Percentiles rank a stretch among this genome's conserved stretches.
Evolutionary conservation across 2,888 invertebrate genomes (phyloP).

Genomic region (Hydroisotoma schaefferi): DNA sequence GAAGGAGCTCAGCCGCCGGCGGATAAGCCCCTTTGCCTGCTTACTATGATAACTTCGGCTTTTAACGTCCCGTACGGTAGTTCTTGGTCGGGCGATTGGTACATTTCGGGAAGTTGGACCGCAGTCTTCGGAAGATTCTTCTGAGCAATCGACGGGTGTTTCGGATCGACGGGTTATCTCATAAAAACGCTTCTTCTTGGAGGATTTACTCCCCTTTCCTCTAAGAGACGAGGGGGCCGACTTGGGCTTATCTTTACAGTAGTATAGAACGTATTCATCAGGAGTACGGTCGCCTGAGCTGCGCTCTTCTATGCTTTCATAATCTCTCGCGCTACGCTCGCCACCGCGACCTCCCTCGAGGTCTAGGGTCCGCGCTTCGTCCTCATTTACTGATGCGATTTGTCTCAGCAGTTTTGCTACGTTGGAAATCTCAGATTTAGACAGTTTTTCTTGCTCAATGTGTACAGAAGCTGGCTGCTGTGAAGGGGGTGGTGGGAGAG

Average conservation of each 20-base stretch:
- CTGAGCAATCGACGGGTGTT: not conserved
- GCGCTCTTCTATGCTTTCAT: conserved; percentile 30
- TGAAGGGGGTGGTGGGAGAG: conserved; percentile 31
- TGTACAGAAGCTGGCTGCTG: not conserved
- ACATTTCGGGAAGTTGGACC: conserved; percentile 9
- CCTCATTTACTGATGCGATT: conserved; percentile 16
- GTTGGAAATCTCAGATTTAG: conserved; percentile 26
- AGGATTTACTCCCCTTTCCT: conserved; percentile 8
- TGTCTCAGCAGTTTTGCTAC: conserved; percentile 33
- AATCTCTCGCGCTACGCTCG: conserved; percentile 15
- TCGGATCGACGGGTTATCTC: conserved; percentile 29
- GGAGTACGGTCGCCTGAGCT: conserved; percentile 14
- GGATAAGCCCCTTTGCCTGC: conserved; percentile 16
- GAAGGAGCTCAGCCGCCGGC: conserved; percentile 40
- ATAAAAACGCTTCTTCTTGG: too few relatives aligned
- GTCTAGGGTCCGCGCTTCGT: not conserved
- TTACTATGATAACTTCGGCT: conserved; percentile 31
- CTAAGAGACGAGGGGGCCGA: conserved; percentile 39
- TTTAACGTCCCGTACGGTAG: conserved; percentile 46
- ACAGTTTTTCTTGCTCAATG: not conserved
- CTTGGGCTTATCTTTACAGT: conserved; percentile 31
- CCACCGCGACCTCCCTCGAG: conserved; percentile 6
- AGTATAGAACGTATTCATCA: conserved; percentile 44
- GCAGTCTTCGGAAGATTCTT: conserved; percentile 1
- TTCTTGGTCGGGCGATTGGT: conserved; percentile 24